Percentiles rank a stretch among this genome's conserved stretches.
Evolutionary conservation across 2,113 vertebrate species (phyloP).

Genomic region (Boleophthalmus pectinirostris): DNA sequence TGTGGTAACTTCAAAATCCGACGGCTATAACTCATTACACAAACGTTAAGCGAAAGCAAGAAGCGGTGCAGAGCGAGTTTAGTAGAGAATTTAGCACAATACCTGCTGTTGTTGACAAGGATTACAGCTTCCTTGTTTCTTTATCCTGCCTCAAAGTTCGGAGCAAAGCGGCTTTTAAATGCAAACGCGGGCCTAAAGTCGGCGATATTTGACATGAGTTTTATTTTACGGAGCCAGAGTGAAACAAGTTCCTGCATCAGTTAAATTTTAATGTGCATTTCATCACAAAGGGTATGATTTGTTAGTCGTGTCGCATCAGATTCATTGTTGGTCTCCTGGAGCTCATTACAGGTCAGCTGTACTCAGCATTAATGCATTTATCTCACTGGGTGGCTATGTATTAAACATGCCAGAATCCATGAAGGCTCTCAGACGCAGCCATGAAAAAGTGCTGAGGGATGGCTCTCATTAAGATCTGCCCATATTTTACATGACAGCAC

Average conservation of each 20-base stretch:
- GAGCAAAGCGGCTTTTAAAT: constrained; percentile 40
- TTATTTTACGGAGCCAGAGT: not conserved
- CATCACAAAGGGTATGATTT: constrained; percentile 15
- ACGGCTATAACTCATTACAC: constrained; percentile 40
- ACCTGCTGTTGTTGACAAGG: constrained; percentile 42
- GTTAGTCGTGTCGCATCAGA: constrained; percentile 2
- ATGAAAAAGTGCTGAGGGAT: constrained; percentile 7
- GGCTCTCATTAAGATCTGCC: constrained; percentile 9
- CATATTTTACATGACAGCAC: constrained; percentile 9
- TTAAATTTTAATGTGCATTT: not conserved
- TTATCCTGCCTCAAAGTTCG: constrained; percentile 33
- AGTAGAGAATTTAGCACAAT: constrained; percentile 38
- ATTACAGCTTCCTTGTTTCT: constrained; percentile 31
- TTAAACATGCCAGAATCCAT: not conserved
- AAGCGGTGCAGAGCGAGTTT: constrained; percentile 32
- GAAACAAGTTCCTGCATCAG: not conserved
- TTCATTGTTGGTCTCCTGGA: constrained; percentile 6
- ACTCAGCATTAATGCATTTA: constrained; percentile 3
- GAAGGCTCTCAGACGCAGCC: not conserved
- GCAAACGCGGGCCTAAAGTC: constrained; percentile 29
- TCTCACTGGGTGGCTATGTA: constrained; percentile 7
- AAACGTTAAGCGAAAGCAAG: constrained; percentile 38
- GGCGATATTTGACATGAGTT: constrained; percentile 2
- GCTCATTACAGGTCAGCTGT: constrained; percentile 7
- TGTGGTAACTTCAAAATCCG: constrained; percentile 29